These are phyloP conservation scores for Falco berigora DNA, from an alignment of 2,797 vertebrate genomes.

Conservation along the genomic window DNA sequence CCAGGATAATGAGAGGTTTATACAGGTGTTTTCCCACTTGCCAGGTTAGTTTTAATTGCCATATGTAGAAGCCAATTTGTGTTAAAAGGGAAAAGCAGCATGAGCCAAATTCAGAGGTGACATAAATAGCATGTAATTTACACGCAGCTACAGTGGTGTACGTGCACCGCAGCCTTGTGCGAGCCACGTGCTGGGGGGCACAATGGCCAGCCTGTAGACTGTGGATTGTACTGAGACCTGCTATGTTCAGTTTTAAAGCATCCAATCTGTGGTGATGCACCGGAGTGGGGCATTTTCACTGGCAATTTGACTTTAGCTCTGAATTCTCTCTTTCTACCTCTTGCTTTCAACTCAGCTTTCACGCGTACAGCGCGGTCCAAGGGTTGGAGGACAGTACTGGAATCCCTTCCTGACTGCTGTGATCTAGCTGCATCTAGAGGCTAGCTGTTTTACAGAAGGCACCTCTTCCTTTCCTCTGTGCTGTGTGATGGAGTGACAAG, in stretches of 20 bases:
- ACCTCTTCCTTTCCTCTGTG: not conserved
- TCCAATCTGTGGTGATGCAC: not conserved
- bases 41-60: slow-evolving; percentile 55
- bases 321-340: not conserved
- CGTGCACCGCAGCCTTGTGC: fast-evolving
- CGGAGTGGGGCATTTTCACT: not conserved
- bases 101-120: not conserved
- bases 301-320: not conserved
- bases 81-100: slow-evolving; percentile 12
- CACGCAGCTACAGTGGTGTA: not conserved
- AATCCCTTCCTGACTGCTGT: not conserved
- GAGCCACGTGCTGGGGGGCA: not conserved
- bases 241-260: not conserved
- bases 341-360: not conserved
- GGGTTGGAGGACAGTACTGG: not conserved
- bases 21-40: slow-evolving; percentile 43
- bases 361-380: not conserved
- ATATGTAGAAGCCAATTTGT: slow-evolving; percentile 25
- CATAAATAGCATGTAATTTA: not conserved
- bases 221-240: not conserved
- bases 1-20: slow-evolving; percentile 25
- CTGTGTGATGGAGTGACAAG: not conserved
- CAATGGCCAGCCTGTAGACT: not conserved
- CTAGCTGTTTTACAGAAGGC: not conserved
- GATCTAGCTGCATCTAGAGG: not conserved